A percentile compares a stretch with the other conserved stretches of the same genome.
phyloP scores from a whole-genome alignment of 2,888 invertebrate genomes.

The Oscheius sp. region DNA sequence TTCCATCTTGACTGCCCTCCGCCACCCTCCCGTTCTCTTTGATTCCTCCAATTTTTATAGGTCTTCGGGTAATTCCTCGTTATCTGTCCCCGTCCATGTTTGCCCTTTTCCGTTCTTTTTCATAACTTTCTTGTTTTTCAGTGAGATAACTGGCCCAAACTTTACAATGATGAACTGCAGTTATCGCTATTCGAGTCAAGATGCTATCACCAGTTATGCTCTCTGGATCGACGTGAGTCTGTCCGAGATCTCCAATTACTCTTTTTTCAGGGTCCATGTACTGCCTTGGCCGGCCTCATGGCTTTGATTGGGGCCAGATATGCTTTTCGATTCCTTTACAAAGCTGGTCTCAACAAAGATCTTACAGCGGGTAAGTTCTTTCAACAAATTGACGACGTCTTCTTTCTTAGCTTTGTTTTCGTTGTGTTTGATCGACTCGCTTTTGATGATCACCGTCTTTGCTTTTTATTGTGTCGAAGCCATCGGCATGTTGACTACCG shows the following conservation, averaged over 20 bases:
- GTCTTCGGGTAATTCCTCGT: too few relatives aligned
- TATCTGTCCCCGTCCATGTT: constrained; percentile 2
- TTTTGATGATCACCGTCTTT: constrained; percentile 67
- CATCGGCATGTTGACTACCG: constrained; percentile 59
- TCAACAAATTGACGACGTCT: too few relatives aligned
- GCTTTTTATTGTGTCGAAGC: constrained; percentile 70
- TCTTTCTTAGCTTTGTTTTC: constrained; percentile 58
- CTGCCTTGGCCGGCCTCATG: constrained; percentile 65
- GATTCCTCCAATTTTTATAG: background rate
- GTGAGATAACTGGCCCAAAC: constrained; percentile 25
- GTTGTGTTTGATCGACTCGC: constrained; percentile 66
- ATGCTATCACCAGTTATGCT: constrained; percentile 50
- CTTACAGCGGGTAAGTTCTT: constrained; percentile 67
- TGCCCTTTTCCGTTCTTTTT: background rate
- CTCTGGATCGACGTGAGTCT: constrained; percentile 55
- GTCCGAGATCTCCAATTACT: background rate
- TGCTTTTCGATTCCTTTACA: constrained; percentile 65
- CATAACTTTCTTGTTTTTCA: constrained; percentile 15
- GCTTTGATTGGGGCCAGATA: constrained; percentile 67
- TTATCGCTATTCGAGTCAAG: constrained; percentile 59
- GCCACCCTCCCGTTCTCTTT: background rate
- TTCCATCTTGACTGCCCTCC: too few relatives aligned
- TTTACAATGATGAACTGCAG: constrained; percentile 53
- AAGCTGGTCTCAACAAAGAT: constrained; percentile 67
- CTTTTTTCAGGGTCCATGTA: constrained; percentile 61